These are phyloP conservation scores for Callyntrura sp. DNA, from an alignment of 2,888 invertebrate genomes.

Conservation along the genomic window DNA sequence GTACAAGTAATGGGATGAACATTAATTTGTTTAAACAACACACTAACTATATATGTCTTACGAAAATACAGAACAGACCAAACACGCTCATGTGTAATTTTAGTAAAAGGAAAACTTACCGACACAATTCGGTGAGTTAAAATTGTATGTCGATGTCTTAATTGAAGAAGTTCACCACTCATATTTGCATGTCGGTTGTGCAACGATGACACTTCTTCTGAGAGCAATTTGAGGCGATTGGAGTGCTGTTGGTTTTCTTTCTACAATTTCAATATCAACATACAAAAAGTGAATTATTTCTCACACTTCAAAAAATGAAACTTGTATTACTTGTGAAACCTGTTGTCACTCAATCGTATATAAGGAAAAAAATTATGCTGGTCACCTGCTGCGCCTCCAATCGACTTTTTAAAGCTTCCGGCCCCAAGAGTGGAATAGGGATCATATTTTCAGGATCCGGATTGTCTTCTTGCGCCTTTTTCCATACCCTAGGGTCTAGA, in stretches of 20 bases:
- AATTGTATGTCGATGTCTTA: conserved; percentile 92
- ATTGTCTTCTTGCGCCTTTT: conserved; percentile 98
- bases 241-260: conserved; percentile 94
- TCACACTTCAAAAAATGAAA: too few relatives aligned
- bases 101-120: too few relatives aligned
- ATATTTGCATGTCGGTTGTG: conserved; percentile 93
- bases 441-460: conserved; percentile 96
- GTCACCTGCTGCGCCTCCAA: conserved; percentile 89
- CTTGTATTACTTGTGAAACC: too few relatives aligned
- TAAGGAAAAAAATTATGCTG: too few relatives aligned
- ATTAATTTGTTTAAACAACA: too few relatives aligned
- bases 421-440: conserved; percentile 97
- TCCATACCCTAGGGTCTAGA: conserved; percentile 97
- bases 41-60: too few relatives aligned
- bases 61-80: too few relatives aligned
- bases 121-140: conserved; percentile 93
- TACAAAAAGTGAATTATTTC: too few relatives aligned
- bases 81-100: too few relatives aligned
- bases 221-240: conserved; percentile 92
- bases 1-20: too few relatives aligned
- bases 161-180: conserved; percentile 92
- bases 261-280: conserved; percentile 85
- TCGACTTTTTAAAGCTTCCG: conserved; percentile 90
- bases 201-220: conserved; percentile 91
- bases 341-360: too few relatives aligned